A percentile compares a stretch with the other conserved stretches of the same genome.
Evolutionary conservation across 2,797 vertebrate species (phyloP).

Genomic region (Gambusia yucatana): DNA sequence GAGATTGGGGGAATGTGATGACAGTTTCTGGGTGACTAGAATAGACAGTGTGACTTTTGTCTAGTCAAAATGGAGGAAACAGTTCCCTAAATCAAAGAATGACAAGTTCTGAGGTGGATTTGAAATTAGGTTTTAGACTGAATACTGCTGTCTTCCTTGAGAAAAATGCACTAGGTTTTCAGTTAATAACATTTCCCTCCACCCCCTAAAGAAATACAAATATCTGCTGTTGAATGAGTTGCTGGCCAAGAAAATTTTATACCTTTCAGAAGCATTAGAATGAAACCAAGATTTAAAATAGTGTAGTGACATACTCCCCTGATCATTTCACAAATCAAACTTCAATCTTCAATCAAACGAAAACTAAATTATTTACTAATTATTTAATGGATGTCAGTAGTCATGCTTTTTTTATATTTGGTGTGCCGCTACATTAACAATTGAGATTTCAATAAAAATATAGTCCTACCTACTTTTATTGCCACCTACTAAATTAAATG

Average conservation of each 20-base stretch:
- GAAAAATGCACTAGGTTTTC: constrained; percentile 17
- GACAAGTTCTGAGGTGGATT: constrained; percentile 36
- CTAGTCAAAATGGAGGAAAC: constrained; percentile 68
- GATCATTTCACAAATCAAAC: not conserved
- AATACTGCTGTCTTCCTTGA: constrained; percentile 17
- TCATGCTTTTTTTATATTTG: not conserved
- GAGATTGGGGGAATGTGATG: constrained; percentile 65
- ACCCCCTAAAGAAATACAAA: constrained; percentile 1
- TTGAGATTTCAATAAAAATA: not conserved
- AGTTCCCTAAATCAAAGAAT: constrained; percentile 57
- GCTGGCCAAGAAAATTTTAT: not conserved
- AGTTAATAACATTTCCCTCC: not conserved
- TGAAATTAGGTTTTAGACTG: constrained; percentile 28
- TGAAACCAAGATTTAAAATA: not conserved
- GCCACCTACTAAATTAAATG: not conserved
- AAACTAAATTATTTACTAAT: not conserved
- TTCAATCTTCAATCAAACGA: not conserved
- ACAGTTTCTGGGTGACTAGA: constrained; percentile 63
- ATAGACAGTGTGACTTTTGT: constrained; percentile 74
- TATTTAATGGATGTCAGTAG: not conserved
- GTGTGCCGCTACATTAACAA: not conserved
- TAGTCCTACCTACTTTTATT: not conserved
- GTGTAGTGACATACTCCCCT: not conserved
- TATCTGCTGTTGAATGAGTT: not conserved
- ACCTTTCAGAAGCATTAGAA: not conserved